Conservation (phyloP, 2,888 invertebrate genomes). For the Unio pictorum region DNA sequence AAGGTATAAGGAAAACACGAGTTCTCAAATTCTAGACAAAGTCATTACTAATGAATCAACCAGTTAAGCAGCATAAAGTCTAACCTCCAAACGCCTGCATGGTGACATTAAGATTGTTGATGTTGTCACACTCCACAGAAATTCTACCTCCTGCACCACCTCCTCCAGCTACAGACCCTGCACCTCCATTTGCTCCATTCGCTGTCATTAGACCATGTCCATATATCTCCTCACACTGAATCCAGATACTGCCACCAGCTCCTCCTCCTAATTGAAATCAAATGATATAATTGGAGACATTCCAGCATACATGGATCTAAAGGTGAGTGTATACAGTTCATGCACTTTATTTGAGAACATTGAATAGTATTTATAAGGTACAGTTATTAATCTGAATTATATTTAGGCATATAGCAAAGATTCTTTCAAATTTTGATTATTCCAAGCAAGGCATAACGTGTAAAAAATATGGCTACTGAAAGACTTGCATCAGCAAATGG, state of each 20-base stretch:
- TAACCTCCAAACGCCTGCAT: slow-evolving; percentile 50
- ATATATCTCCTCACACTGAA: slow-evolving; percentile 47
- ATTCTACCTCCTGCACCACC: slow-evolving; percentile 57
- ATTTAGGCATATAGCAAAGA: too few species aligned
- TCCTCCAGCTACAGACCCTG: slow-evolving; percentile 42
- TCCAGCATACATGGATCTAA: neutral
- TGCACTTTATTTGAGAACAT: too few species aligned
- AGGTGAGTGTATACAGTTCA: neutral
- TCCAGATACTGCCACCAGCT: slow-evolving; percentile 56
- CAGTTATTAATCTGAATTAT: too few species aligned
- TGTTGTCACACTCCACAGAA: slow-evolving; percentile 42
- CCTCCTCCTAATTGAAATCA: slow-evolving; percentile 49
- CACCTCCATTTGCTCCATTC: slow-evolving; percentile 42
- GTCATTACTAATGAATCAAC: neutral
- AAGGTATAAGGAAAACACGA: neutral
- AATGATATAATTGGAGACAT: neutral
- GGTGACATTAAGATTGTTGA: slow-evolving; percentile 51
- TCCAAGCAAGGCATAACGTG: too few species aligned
- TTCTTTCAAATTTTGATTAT: too few species aligned
- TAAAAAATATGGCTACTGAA: too few species aligned
- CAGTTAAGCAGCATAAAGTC: neutral
- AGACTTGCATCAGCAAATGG: too few species aligned
- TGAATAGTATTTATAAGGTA: too few species aligned
- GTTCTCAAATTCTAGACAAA: neutral
- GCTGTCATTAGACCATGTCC: slow-evolving; percentile 53